These are phyloP conservation scores for Brachionus sp. DNA, from an alignment of 1,140 invertebrate genomes.

Conservation along the genomic window DNA sequence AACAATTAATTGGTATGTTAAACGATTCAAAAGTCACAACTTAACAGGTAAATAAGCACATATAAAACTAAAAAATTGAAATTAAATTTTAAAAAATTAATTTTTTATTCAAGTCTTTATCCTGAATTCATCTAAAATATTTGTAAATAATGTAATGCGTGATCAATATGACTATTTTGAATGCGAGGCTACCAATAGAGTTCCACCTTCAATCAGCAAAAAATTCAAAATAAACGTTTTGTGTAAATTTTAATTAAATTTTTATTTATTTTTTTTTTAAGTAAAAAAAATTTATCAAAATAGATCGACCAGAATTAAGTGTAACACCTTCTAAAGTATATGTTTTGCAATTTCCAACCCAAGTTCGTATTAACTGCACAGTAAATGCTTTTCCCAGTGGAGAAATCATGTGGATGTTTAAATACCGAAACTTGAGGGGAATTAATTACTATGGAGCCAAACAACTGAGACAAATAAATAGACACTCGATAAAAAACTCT, in stretches of 20 bases:
- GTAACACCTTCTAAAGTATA: slow-evolving; percentile 12
- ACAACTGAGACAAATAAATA: slow-evolving; percentile 30
- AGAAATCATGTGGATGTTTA: slow-evolving; percentile 35
- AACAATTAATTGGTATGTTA: slow-evolving; percentile 40
- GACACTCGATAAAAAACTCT: not conserved
- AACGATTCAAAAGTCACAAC: slow-evolving; percentile 42
- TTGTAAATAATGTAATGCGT: slow-evolving; percentile 36
- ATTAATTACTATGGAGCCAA: slow-evolving; percentile 17
- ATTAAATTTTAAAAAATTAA: no score
- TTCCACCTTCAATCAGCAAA: slow-evolving; percentile 35
- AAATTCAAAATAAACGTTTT: slow-evolving; percentile 45
- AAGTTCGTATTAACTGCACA: slow-evolving; percentile 29
- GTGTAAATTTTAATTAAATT: not conserved
- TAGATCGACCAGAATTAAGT: slow-evolving; percentile 33
- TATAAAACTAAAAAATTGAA: no score
- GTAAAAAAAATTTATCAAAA: not conserved
- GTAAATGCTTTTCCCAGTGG: not conserved
- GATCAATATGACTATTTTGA: slow-evolving; percentile 45
- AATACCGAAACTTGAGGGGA: not conserved
- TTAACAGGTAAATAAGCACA: slow-evolving; percentile 1
- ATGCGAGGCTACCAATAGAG: slow-evolving; percentile 19
- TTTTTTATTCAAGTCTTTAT: slow-evolving; percentile 18
- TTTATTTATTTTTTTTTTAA: not conserved
- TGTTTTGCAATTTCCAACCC: not conserved
- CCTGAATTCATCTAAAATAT: slow-evolving; percentile 14